These are phyloP conservation scores for Lamproptera curius DNA, from an alignment of 2,888 invertebrate species.

Conservation along the genomic window DNA sequence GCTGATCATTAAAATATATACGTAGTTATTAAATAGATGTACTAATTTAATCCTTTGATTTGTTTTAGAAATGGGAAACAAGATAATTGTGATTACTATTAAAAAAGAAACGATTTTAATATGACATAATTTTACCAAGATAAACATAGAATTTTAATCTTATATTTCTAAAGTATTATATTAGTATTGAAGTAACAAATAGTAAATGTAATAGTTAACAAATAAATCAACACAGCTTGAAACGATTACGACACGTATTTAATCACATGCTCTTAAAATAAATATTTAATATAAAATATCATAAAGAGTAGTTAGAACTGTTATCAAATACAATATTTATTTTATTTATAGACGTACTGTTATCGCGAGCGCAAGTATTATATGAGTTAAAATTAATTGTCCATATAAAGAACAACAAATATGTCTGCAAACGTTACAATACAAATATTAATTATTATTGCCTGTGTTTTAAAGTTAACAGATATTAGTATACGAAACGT, in stretches of 20 bases:
- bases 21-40: too few species aligned
- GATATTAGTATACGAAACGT: not conserved
- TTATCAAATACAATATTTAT: constrained; percentile 18
- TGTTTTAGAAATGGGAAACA: too few species aligned
- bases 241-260: not conserved
- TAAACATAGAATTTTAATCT: too few species aligned
- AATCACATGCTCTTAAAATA: constrained; percentile 14
- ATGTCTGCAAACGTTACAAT: not conserved
- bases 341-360: constrained; percentile 8
- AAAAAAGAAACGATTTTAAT: too few species aligned
- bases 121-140: too few species aligned
- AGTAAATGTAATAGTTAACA: too few species aligned
- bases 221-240: too few species aligned
- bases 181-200: too few species aligned
- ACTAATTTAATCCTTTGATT: too few species aligned
- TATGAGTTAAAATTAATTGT: not conserved
- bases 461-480: not conserved
- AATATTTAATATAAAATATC: constrained; percentile 9
- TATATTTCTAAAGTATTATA: too few species aligned
- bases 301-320: not conserved
- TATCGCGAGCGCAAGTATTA: constrained; percentile 1
- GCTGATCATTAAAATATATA: too few species aligned
- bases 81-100: too few species aligned
- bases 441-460: not conserved
- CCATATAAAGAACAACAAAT: not conserved